A percentile compares a stretch with the other conserved stretches of the same genome.
Evolutionary conservation across 2,113 vertebrate genomes (phyloP).

Genomic region (Actenoides lindsayi): DNA sequence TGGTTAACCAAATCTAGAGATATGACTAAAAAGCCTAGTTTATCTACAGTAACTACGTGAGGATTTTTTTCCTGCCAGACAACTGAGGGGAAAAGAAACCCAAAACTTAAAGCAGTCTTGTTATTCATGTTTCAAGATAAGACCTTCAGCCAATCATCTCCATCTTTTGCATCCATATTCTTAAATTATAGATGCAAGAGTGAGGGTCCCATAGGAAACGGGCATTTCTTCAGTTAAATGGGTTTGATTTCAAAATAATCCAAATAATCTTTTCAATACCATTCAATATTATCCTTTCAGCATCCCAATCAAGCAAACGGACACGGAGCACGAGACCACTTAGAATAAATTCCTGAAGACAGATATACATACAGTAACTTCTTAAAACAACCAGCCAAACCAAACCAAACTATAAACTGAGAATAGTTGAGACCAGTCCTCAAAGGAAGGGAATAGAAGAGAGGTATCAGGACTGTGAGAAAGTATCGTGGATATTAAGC

Average conservation of each 20-base stretch:
- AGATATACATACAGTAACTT: not conserved
- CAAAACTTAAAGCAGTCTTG: not conserved
- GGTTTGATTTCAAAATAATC: not conserved
- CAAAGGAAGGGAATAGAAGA: not conserved
- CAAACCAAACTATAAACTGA: not conserved
- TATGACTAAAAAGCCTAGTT: not conserved
- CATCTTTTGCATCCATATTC: not conserved
- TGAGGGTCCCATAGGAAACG: not conserved
- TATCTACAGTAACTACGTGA: not conserved
- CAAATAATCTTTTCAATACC: not conserved
- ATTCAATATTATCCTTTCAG: not conserved
- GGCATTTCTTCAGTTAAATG: not conserved
- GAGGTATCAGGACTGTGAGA: not conserved
- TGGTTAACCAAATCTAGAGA: not conserved
- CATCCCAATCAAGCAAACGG: not conserved
- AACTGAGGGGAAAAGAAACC: not conserved
- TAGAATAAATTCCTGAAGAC: not conserved
- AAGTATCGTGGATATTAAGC: rapidly evolving
- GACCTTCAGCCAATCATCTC: not conserved
- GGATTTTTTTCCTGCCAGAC: not conserved
- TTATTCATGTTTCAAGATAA: not conserved
- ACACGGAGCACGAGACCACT: not conserved
- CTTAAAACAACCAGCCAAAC: too few species aligned
- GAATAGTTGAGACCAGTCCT: not conserved
- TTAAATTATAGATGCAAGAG: not conserved